These are phyloP conservation scores for Pleuronectes platessa DNA, from an alignment of 2,113 vertebrate genomes.

Conservation along the genomic window DNA sequence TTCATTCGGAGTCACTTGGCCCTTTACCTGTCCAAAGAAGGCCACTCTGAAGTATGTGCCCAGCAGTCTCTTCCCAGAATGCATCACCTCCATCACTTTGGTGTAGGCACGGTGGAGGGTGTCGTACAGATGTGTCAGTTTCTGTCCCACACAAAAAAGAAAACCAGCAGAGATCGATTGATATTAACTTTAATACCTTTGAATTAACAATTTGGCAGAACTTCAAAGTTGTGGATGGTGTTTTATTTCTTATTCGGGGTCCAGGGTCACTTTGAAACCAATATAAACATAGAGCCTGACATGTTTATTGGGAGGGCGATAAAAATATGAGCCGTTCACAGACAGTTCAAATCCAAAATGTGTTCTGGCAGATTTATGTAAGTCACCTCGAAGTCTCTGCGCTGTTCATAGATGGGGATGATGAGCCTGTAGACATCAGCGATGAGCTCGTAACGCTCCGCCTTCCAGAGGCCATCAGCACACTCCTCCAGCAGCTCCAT, in stretches of 20 bases:
- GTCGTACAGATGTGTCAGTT: conserved; percentile 95
- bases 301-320: no score
- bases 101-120: conserved; percentile 96
- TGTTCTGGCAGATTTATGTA: no score
- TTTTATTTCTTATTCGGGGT: no score
- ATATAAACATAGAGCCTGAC: no score
- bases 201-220: no score
- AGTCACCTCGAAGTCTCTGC: conserved; percentile 94
- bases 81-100: conserved; percentile 98
- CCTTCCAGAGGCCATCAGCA: conserved; percentile 97
- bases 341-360: no score
- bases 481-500: conserved; percentile 96
- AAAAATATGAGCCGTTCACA: no score
- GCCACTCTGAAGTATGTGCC: conserved; percentile 98
- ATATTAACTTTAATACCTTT: no score
- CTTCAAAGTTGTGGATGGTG: no score
- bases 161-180: no score
- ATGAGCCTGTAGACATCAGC: conserved; percentile 96
- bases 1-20: no score
- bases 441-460: conserved; percentile 97
- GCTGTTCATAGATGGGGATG: conserved; percentile 96
- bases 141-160: conserved; percentile 77
- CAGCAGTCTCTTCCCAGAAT: conserved; percentile 92
- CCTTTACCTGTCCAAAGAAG: conserved; percentile 92
- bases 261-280: no score